These are phyloP conservation scores for Phoebastria nigripes DNA, from an alignment of 2,797 vertebrate genomes.

Conservation along the genomic window DNA sequence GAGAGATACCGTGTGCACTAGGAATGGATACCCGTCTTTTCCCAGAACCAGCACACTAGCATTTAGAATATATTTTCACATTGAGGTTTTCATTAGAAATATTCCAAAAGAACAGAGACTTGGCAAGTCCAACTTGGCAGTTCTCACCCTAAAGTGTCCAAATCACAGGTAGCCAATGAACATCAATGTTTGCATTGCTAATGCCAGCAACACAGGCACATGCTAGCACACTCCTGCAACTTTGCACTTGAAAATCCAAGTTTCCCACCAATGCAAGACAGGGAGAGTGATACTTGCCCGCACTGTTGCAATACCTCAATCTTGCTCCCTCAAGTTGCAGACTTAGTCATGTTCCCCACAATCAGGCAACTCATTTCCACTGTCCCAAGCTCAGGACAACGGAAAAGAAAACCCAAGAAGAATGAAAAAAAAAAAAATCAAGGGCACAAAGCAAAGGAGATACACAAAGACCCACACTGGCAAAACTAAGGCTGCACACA, in stretches of 20 bases:
- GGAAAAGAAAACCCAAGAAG: background rate
- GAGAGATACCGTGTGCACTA: accelerated
- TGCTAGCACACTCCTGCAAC: background rate
- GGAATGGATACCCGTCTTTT: background rate
- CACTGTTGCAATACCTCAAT: background rate
- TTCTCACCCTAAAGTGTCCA: background rate
- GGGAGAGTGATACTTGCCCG: background rate
- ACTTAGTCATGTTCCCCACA: background rate
- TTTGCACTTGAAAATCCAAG: background rate
- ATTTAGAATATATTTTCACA: background rate
- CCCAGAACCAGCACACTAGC: background rate
- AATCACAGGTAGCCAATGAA: background rate
- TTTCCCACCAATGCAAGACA: background rate
- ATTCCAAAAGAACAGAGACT: background rate
- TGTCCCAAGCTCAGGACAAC: background rate
- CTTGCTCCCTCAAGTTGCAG: background rate
- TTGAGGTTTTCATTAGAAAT: background rate
- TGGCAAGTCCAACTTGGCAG: background rate
- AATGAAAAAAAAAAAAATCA: background rate
- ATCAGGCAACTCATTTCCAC: background rate
- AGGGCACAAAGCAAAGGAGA: background rate
- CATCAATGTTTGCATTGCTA: background rate
- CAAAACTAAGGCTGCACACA: background rate
- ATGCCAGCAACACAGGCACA: background rate
- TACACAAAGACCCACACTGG: background rate